Evolutionary conservation across 2,113 vertebrate genomes (phyloP).

Genomic region (Anarrhichthys ocellatus): DNA sequence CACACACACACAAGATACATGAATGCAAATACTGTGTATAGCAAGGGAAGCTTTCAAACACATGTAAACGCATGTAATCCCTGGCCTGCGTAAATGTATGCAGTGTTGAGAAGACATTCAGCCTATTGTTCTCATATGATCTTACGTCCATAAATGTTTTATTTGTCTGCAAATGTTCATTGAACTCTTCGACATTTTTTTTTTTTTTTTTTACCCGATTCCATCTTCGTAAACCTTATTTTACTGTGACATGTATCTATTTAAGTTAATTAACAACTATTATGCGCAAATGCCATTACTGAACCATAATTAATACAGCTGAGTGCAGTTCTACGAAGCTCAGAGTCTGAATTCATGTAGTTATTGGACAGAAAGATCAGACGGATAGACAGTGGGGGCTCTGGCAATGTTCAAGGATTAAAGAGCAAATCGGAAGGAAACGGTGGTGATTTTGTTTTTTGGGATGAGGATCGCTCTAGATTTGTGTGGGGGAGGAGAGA

Average conservation of each 20-base stretch:
- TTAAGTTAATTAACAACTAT: conserved; percentile 5
- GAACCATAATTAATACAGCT: conserved; percentile 17
- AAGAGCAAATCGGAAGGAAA: conserved; percentile 14
- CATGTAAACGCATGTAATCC: neutral
- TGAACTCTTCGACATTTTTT: neutral
- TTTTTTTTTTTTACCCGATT: neutral
- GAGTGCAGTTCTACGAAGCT: neutral
- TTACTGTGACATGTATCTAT: neutral
- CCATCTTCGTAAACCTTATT: neutral
- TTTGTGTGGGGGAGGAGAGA: conserved; percentile 47
- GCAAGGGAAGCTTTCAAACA: neutral
- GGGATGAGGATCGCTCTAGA: conserved; percentile 8
- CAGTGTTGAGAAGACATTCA: neutral
- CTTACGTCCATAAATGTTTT: neutral
- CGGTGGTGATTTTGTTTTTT: conserved; percentile 14
- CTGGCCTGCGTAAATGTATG: neutral
- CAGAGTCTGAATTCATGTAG: neutral
- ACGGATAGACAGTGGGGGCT: neutral
- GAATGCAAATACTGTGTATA: neutral
- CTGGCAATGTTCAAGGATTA: conserved; percentile 4
- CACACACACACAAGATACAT: neutral
- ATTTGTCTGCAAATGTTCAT: neutral
- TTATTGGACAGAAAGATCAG: neutral
- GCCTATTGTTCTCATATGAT: neutral
- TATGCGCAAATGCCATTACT: neutral